These are phyloP conservation scores for Prunella himalayana DNA, from an alignment of 2,113 vertebrate genomes.

Conservation along the genomic window DNA sequence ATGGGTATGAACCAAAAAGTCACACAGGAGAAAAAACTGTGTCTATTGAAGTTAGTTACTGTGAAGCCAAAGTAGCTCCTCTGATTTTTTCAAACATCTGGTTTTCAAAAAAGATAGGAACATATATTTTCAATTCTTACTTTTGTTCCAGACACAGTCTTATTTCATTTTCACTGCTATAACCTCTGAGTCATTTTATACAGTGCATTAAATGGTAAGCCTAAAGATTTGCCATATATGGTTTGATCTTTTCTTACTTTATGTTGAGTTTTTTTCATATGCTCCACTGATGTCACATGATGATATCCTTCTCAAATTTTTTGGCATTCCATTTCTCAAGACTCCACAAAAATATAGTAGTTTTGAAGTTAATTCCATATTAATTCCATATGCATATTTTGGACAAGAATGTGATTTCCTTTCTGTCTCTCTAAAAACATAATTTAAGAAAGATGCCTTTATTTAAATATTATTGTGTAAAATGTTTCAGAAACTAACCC, in stretches of 20 bases:
- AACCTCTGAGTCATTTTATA: not conserved
- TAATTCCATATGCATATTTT: not conserved
- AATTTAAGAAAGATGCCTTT: not conserved
- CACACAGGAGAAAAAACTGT: not conserved
- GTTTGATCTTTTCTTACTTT: not conserved
- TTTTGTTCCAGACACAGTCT: not conserved
- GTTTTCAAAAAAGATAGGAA: not conserved
- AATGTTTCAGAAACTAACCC: not conserved
- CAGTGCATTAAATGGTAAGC: not conserved
- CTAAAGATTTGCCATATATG: not conserved
- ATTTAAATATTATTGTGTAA: not conserved
- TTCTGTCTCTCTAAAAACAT: not conserved
- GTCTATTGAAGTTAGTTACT: not conserved
- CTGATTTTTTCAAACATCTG: not conserved
- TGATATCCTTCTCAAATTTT: not conserved
- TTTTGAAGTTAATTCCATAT: not conserved
- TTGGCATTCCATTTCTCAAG: not conserved
- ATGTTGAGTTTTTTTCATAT: not conserved
- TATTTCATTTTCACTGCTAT: not conserved
- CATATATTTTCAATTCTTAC: not conserved
- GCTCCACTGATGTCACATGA: not conserved
- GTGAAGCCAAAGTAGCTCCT: not conserved
- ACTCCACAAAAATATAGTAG: not conserved
- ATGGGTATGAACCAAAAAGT: not conserved
- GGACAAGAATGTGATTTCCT: not conserved